Base-by-base conservation (phyloP, 1,140 invertebrate genomes). In the Drosophila saltans region DNA sequence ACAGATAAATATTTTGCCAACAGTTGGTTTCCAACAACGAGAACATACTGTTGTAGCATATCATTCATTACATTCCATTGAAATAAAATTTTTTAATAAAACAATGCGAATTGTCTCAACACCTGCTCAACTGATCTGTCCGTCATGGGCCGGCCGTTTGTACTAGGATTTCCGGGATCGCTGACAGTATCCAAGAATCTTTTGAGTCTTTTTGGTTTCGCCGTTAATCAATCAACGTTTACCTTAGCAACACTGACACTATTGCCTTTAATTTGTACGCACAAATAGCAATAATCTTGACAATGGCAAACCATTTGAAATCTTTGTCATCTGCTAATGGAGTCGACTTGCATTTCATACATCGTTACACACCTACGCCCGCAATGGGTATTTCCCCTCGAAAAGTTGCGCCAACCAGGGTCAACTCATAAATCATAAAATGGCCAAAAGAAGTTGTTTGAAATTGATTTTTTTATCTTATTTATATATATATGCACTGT, bases 81-180 rank as follows among this genome's bases (percentile, higher is more conserved):
- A 56, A 69, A 69, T 26, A 6, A 24, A 16, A 16, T 16, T 16
- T 66, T 71, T 60, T 58, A 61, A 33, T 80, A 61, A 30, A 73
- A 75, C 67, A 64, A 40, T 58, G 43, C 8, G 45, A 63, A 65
- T 66, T 63, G 56, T 63, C 21, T 26, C 64, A 69, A 72, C 81
- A 80, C 77, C 78, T 84, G 81, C 69, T 66, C 9, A 9, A 26
- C 45, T 26, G 21, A 21, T 52, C 45, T 52, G 21, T 9, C 21
- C 6, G 45, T 52, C 8, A 2, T 3, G 9, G 40, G 10, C 9
- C 1, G 8, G 52, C 66, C 24, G 57, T 41, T 36, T 33, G 26
- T 30, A 36, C 55, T 78, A 85, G 82, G 82, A 85, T 86, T 86
- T 85, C 82, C 82, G 82, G 82, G 82, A 85, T 86, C 75, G 43